A percentile compares a stretch with the other conserved stretches of the same genome.
Conservation (phyloP, 1,140 invertebrate species). For the Lasioglossum baleicum region DNA sequence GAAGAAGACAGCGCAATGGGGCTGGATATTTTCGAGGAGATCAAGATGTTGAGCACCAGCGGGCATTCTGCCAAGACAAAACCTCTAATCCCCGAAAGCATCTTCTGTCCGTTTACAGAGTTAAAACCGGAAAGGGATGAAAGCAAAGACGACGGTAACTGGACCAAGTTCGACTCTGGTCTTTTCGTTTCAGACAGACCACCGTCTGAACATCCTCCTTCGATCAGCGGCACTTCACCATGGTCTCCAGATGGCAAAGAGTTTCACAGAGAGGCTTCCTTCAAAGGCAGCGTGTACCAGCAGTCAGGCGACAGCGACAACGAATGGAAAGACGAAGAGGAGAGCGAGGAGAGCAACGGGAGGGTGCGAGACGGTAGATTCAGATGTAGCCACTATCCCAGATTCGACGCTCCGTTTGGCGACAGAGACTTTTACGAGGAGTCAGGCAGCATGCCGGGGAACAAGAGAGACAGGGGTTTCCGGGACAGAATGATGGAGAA, state of each 20-base stretch:
- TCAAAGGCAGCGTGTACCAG: constrained; percentile 63
- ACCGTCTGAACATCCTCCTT: constrained; percentile 74
- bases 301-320: constrained; percentile 78
- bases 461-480: constrained; percentile 70
- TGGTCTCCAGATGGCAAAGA: constrained; percentile 90
- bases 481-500: constrained; percentile 69
- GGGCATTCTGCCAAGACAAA: constrained; percentile 42
- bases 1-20: constrained; percentile 67
- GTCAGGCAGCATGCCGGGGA: neutral
- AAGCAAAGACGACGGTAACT: constrained; percentile 73
- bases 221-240: constrained; percentile 83
- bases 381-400: constrained; percentile 58
- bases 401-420: constrained; percentile 64
- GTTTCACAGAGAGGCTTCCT: constrained; percentile 76
- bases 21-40: constrained; percentile 77
- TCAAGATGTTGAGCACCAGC: constrained; percentile 73
- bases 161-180: constrained; percentile 80
- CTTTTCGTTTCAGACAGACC: constrained; percentile 72
- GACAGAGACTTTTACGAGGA: constrained; percentile 72
- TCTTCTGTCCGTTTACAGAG: constrained; percentile 72
- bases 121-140: constrained; percentile 63
- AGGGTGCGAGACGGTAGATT: constrained; percentile 66
- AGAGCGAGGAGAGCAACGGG: constrained; percentile 75
- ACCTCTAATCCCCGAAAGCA: constrained; percentile 62
- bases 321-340: constrained; percentile 78